A percentile compares a stretch with the other conserved stretches of the same genome.
These are phyloP conservation scores for Cyrtorhinus lividipennis DNA, from an alignment of 1,140 invertebrate species.

Conservation along the genomic window DNA sequence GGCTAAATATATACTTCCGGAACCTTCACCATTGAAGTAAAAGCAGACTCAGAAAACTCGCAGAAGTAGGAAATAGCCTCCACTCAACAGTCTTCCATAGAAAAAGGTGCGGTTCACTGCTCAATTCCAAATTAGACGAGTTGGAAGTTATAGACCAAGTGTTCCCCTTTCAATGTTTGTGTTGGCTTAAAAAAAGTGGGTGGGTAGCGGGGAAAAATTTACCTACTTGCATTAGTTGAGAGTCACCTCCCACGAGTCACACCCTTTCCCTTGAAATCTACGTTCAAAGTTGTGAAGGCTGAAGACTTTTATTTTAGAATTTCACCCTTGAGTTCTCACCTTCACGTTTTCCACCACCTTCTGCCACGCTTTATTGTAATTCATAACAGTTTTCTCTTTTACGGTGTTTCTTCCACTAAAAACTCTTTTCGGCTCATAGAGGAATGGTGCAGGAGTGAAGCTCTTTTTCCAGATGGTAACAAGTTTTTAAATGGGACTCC, in stretches of 20 bases:
- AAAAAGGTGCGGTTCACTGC: neutral
- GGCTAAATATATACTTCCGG: too few relatives aligned
- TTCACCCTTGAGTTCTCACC: conserved; percentile 7
- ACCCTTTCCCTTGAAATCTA: conserved; percentile 9
- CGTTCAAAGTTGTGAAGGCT: neutral
- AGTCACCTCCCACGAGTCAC: neutral
- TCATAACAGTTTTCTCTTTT: neutral
- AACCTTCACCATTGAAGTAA: too few relatives aligned
- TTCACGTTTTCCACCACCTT: neutral
- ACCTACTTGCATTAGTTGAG: conserved; percentile 9
- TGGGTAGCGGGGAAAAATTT: neutral
- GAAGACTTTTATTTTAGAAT: conserved; percentile 13
- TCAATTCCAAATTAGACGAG: conserved; percentile 8
- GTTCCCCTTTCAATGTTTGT: neutral
- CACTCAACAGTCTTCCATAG: too few relatives aligned
- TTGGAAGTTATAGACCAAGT: conserved; percentile 13
- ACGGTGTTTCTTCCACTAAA: neutral
- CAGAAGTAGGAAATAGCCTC: too few relatives aligned
- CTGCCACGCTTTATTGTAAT: neutral
- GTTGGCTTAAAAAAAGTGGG: conserved; percentile 1
- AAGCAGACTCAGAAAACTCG: too few relatives aligned
- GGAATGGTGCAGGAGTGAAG: too few relatives aligned
- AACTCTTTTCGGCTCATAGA: neutral
- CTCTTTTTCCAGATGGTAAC: too few relatives aligned
- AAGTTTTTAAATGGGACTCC: too few relatives aligned